Conservation (phyloP, 1,140 invertebrate genomes). For the Calycopis cecrops region DNA sequence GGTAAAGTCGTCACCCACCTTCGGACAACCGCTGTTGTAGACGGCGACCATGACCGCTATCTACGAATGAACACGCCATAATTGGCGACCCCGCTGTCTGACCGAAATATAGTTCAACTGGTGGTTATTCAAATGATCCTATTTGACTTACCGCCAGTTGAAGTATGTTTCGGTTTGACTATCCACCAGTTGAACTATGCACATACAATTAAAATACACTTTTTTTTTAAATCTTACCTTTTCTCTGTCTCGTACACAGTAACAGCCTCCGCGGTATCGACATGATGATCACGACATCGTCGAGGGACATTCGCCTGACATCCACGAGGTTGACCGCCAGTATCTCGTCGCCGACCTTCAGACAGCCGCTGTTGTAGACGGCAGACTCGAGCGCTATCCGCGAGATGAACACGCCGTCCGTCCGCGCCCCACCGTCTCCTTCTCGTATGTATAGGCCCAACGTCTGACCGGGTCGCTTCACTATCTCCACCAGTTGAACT, state of each 20-base stretch:
- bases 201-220: no score
- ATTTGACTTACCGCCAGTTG: no score
- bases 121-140: no score
- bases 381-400: conserved; percentile 97
- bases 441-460: conserved; percentile 98
- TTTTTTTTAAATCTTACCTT: conserved; percentile 53
- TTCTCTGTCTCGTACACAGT: conserved; percentile 90
- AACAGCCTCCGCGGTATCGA: conserved; percentile 97
- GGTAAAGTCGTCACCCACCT: no score
- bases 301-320: conserved; percentile 97
- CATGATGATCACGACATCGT: conserved; percentile 99
- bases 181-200: no score
- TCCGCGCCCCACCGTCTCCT: conserved; percentile 94
- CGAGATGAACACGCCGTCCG: conserved; percentile 98
- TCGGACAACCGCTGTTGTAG: no score
- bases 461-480: conserved; percentile 98
- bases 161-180: no score
- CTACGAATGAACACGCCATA: no score
- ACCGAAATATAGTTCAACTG: no score
- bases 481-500: conserved; percentile 98
- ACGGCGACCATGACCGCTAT: no score
- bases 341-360: conserved; percentile 99
- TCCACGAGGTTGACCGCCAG: conserved; percentile 98
- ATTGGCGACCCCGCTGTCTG: no score
- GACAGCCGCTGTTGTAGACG: conserved; percentile 96